phyloP scores from a whole-genome alignment of 1,140 invertebrate genomes.

The Delia radicum region DNA sequence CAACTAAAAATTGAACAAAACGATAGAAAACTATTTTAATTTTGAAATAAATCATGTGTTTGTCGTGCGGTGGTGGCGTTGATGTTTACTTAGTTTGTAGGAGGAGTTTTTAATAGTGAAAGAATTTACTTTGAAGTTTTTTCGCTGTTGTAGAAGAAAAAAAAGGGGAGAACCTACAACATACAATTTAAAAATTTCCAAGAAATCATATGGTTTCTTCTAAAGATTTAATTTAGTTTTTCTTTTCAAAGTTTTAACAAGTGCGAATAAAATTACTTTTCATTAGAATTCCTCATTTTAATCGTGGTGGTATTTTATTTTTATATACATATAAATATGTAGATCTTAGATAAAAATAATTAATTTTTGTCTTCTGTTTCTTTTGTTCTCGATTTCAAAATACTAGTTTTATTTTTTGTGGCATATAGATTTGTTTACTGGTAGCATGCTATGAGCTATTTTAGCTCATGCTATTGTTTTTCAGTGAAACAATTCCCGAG shows the following conservation, averaged over 20 bases:
- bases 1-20: neutral
- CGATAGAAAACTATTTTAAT: neutral
- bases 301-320: neutral
- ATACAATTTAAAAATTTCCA: neutral
- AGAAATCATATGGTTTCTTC: neutral
- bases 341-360: neutral
- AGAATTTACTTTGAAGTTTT: neutral
- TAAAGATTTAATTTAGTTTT: no score
- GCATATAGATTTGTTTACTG: neutral
- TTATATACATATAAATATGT: neutral
- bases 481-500: constrained; percentile 25
- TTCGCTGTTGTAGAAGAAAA: neutral
- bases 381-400: neutral
- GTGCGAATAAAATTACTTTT: neutral
- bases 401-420: neutral
- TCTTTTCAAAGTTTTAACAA: neutral
- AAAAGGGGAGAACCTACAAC: neutral
- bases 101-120: no score
- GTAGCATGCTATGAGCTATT: neutral
- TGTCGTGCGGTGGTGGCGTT: no score
- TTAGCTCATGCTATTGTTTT: constrained; percentile 1
- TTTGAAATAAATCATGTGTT: neutral
- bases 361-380: neutral
- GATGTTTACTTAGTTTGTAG: no score
- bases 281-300: neutral